phyloP scores from a whole-genome alignment of 92 coral and sea anemone genomes.

The Actinernus sp. region DNA sequence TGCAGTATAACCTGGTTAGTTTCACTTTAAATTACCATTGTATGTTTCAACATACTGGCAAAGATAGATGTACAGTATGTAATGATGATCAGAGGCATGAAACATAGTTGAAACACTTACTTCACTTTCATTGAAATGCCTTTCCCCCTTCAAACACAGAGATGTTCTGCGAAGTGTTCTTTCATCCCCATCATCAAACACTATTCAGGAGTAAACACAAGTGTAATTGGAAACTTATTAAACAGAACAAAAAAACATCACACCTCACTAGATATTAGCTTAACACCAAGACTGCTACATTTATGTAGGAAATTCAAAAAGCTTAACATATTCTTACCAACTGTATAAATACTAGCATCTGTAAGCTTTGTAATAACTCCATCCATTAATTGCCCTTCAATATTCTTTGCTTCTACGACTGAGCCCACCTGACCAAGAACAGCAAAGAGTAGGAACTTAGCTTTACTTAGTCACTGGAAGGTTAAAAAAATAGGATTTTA shows the following conservation, averaged over 20 bases:
- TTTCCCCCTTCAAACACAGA: slow-evolving; percentile 91
- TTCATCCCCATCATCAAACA: slow-evolving; percentile 99
- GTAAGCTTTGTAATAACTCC: slow-evolving; percentile 90
- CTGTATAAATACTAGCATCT: slow-evolving; percentile 97
- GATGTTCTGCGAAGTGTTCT: slow-evolving; percentile 94
- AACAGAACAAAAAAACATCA: not conserved
- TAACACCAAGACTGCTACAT: slow-evolving; percentile 4
- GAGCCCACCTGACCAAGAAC: slow-evolving; percentile 77
- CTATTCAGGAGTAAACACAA: slow-evolving; percentile 45
- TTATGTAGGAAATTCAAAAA: too few species aligned
- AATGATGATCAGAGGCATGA: slow-evolving; percentile 1
- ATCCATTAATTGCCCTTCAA: slow-evolving; percentile 84
- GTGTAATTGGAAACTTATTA: slow-evolving; percentile 37
- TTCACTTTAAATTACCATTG: not conserved
- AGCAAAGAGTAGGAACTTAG: not conserved
- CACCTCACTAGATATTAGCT: not conserved
- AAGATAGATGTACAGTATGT: slow-evolving; percentile 14
- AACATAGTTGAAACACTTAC: slow-evolving; percentile 57
- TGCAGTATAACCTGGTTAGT: not conserved
- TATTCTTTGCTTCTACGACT: slow-evolving; percentile 77
- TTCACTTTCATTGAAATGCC: slow-evolving; percentile 98
- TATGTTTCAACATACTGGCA: not conserved
- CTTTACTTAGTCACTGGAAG: not conserved
- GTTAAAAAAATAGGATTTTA: not conserved
- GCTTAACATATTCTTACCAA: slow-evolving; percentile 60